Conservation (phyloP, 2,113 vertebrate genomes). For the Sturnus vulgaris region DNA sequence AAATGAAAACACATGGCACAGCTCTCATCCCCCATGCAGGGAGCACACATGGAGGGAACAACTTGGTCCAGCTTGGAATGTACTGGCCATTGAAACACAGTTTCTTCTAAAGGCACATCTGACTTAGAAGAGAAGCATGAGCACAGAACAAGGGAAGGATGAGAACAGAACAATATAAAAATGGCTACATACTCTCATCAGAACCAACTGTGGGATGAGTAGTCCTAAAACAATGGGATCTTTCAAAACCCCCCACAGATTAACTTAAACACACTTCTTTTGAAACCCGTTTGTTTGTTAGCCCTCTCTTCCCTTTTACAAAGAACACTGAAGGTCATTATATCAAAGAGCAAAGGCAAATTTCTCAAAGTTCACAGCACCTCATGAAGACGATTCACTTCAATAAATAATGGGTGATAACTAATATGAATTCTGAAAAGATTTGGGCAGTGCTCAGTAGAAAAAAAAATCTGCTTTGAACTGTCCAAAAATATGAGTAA, state of each 20-base stretch:
- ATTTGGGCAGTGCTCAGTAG: not conserved
- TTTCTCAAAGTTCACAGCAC: conserved; percentile 45
- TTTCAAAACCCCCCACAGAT: not conserved
- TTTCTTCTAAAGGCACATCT: not conserved
- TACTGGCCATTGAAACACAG: not conserved
- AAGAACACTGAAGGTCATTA: not conserved
- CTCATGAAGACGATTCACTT: conserved; percentile 11
- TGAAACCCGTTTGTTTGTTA: not conserved
- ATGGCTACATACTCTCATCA: not conserved
- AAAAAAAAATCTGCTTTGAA: conserved; percentile 37
- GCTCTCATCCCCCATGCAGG: not conserved
- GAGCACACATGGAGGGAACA: not conserved
- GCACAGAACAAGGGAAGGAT: not conserved
- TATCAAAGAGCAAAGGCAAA: not conserved
- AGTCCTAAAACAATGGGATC: conserved; percentile 16
- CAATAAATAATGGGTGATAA: conserved; percentile 35
- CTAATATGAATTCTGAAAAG: not conserved
- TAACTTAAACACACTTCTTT: conserved; percentile 17
- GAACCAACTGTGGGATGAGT: not conserved
- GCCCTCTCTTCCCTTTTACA: not conserved
- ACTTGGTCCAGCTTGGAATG: not conserved
- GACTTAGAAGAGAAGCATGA: not conserved
- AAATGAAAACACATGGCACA: not conserved
- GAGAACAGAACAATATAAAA: not conserved
- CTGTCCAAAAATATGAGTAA: conserved; percentile 63